These are phyloP conservation scores for Promerops cafer DNA, from an alignment of 2,113 vertebrate genomes.

Conservation along the genomic window DNA sequence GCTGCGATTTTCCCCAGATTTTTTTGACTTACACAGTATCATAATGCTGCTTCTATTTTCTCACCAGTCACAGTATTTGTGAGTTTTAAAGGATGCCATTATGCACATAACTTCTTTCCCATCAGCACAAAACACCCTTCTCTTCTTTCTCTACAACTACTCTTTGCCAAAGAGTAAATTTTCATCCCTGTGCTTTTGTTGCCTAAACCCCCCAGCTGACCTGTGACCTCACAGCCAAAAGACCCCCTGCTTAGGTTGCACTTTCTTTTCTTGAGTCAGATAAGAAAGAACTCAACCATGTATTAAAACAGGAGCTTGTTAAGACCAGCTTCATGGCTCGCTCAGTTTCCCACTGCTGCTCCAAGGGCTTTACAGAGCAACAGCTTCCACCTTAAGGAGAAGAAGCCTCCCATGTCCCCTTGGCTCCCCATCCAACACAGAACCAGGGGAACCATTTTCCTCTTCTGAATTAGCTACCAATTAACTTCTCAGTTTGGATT, in stretches of 20 bases:
- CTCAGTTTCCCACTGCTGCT: background rate
- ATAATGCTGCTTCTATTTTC: background rate
- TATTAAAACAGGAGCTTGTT: background rate
- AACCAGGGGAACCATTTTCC: background rate
- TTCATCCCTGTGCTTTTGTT: background rate
- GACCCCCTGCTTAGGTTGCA: background rate
- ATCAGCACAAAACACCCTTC: background rate
- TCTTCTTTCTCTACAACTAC: background rate
- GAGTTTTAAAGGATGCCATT: background rate
- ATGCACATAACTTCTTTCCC: background rate
- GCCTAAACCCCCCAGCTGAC: background rate
- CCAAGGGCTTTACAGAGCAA: background rate
- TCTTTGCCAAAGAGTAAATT: background rate
- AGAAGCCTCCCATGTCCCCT: fast-evolving
- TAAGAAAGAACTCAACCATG: background rate
- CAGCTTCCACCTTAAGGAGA: background rate
- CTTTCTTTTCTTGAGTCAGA: background rate
- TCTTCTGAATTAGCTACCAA: background rate
- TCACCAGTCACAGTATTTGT: fast-evolving
- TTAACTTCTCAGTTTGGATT: background rate
- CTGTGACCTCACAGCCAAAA: background rate
- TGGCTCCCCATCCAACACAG: background rate
- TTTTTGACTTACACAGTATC: background rate
- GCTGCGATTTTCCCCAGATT: background rate
- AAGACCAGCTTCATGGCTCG: background rate